Evolutionary conservation across 2,888 invertebrate genomes (phyloP).

Genomic region (Encarsia formosa): DNA sequence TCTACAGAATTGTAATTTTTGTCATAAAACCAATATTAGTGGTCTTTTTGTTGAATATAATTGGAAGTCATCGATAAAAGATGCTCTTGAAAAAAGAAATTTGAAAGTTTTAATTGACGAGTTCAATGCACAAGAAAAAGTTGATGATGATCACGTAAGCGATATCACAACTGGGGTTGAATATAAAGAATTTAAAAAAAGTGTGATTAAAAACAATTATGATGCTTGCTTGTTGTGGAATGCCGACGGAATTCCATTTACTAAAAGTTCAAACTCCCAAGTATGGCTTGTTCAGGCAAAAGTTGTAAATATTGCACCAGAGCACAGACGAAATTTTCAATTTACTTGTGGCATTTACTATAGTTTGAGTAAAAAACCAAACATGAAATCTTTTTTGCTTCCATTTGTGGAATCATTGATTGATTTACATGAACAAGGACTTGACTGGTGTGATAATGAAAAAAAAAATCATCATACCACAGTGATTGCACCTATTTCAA

Average conservation of each 20-base stretch:
- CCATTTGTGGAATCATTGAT: slow-evolving; percentile 14
- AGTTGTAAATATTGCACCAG: neutral
- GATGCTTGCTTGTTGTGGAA: neutral
- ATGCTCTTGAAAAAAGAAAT: slow-evolving; percentile 1
- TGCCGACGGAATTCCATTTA: neutral
- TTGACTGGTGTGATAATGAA: slow-evolving; percentile 10
- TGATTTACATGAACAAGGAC: slow-evolving; percentile 2
- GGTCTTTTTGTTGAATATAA: neutral
- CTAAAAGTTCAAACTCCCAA: neutral
- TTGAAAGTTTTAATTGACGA: neutral
- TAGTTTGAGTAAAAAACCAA: slow-evolving; percentile 7
- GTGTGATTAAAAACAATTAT: neutral
- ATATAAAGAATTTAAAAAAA: neutral
- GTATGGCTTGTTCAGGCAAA: slow-evolving; percentile 1
- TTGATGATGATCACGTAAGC: neutral
- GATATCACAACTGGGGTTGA: neutral
- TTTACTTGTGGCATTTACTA: slow-evolving; percentile 1
- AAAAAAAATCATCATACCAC: neutral
- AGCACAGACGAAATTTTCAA: slow-evolving; percentile 1
- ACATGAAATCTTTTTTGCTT: slow-evolving; percentile 15
- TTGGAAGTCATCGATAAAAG: neutral
- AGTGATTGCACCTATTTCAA: neutral
- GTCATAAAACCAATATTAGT: neutral
- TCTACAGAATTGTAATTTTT: neutral
- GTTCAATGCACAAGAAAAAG: neutral